A percentile compares a stretch with the other conserved stretches of the same genome.
phyloP scores from a whole-genome alignment of 2,113 vertebrate species.

The Cephalophus harveyi region DNA sequence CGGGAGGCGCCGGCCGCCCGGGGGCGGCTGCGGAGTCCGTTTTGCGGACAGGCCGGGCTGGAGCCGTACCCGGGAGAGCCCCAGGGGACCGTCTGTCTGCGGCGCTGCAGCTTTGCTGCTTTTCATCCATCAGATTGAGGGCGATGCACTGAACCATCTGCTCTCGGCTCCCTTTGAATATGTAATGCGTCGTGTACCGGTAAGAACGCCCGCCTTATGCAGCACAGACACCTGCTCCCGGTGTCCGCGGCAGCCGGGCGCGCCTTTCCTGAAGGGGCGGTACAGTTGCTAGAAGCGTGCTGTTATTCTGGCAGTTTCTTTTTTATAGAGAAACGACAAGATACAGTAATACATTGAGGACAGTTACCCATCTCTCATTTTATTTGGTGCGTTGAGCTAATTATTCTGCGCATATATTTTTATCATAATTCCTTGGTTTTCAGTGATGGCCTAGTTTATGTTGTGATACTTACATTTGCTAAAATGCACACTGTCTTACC shows the following conservation, averaged over 20 bases:
- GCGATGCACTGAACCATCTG: not conserved
- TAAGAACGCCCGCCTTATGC: too few relatives aligned
- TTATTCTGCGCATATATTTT: not conserved
- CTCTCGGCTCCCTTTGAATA: not conserved
- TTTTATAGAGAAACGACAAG: not conserved
- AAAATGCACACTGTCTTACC: not conserved
- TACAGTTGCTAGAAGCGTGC: not conserved
- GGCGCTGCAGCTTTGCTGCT: not conserved
- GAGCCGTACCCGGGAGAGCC: not conserved
- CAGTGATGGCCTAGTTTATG: not conserved
- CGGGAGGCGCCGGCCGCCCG: not conserved
- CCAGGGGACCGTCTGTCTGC: not conserved
- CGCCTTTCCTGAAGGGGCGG: not conserved
- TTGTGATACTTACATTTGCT: not conserved
- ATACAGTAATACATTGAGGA: not conserved
- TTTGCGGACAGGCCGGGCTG: constrained; percentile 50
- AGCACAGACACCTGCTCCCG: too few relatives aligned
- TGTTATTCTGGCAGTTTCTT: not conserved
- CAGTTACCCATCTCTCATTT: not conserved
- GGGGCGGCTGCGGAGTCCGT: constrained; percentile 47
- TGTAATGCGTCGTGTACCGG: not conserved
- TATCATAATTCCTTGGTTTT: constrained; percentile 3
- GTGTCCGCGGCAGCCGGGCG: too few relatives aligned
- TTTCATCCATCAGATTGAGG: not conserved
- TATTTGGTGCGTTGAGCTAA: constrained; percentile 4